Conservation (phyloP, 2,888 invertebrate species). For the Tupiocoris notatus region DNA sequence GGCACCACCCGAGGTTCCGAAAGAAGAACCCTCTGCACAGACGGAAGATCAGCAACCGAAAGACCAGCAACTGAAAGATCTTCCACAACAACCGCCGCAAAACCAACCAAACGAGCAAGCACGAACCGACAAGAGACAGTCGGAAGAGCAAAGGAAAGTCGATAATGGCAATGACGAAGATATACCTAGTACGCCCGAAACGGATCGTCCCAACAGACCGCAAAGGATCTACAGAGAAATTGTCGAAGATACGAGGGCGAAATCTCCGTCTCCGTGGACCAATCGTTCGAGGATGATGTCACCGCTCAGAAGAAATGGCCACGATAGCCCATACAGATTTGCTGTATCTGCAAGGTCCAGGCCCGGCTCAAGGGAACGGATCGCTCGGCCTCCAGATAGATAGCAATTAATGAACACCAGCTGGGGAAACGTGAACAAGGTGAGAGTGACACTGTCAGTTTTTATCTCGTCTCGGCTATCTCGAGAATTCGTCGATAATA, state of each 20-base stretch:
- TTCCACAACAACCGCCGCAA: background rate
- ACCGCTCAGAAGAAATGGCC: constrained; percentile 20
- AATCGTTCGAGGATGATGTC: constrained; percentile 29
- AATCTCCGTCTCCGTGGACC: constrained; percentile 34
- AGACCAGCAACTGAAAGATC: background rate
- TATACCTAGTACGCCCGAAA: constrained; percentile 30
- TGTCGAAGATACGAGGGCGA: constrained; percentile 27
- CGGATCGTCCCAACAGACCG: constrained; percentile 13
- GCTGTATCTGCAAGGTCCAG: constrained; percentile 14
- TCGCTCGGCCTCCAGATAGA: constrained; percentile 18
- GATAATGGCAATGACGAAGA: constrained; percentile 8
- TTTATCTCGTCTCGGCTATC: too few relatives aligned
- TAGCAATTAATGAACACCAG: constrained; percentile 40
- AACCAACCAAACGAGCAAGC: constrained; percentile 4
- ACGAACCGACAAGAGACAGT: background rate
- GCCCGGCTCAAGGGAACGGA: constrained; percentile 28
- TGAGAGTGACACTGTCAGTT: too few relatives aligned
- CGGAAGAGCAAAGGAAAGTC: background rate
- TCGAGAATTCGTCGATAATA: too few relatives aligned
- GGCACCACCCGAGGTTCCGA: background rate
- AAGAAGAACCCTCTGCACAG: background rate
- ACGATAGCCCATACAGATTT: constrained; percentile 1
- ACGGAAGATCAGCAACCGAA: background rate
- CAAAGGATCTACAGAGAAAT: constrained; percentile 24
- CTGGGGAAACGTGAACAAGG: constrained; percentile 39